Evolutionary conservation across 2,888 invertebrate genomes (phyloP), one percentile per base, ranked within the genome.

Genomic region (Oegoconia quadripuncta): DNA sequence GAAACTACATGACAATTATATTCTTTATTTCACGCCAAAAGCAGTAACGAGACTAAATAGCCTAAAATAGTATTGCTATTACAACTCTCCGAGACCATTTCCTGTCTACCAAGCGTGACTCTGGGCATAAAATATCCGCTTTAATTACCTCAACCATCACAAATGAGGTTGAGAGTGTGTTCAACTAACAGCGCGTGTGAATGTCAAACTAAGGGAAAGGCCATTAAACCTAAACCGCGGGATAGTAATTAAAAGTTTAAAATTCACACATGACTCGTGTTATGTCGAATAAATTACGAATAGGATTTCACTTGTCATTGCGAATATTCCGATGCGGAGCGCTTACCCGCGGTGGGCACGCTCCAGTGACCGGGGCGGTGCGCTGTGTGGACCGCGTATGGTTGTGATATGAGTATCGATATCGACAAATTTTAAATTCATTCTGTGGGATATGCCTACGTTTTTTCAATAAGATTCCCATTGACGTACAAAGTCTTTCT

Each of bases 241-340:
- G 15, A 9, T 12, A 23, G 13, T 12, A 37, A 37, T 37, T 37
- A 37, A 14, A 13, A 18, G 11, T 12, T 30, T 16, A 14, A 20
- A 16, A 37, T 14, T 29, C 26, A 25, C 11, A 16, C 29, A 29
- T 33, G 17, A 25, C 28, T 32, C 4, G 18, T 41, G 37, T 33
- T 25, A 27, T 32, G 25, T 22, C 27, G 44, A 29, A 46, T 43
- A 42, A 43, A 40, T 42, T 47, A 50, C 44, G 44, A 45, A 46
- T 26, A 29, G 22, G 53, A 59, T 65, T 65, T 64, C 65, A 56
- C 65, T 55, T 50, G 50, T 31, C 41, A 45, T 43, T 50, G 59
- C 52, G 50, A 50, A 37, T 42, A 39, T 39, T 43, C 37, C 33
- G 45, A 55, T 56, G 48, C 50, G 48, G 41, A 38, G 42, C 39